A percentile compares a stretch with the other conserved stretches of the same genome.
phyloP scores from a whole-genome alignment of 1,140 invertebrate species.

The Drosophila sucinea region DNA sequence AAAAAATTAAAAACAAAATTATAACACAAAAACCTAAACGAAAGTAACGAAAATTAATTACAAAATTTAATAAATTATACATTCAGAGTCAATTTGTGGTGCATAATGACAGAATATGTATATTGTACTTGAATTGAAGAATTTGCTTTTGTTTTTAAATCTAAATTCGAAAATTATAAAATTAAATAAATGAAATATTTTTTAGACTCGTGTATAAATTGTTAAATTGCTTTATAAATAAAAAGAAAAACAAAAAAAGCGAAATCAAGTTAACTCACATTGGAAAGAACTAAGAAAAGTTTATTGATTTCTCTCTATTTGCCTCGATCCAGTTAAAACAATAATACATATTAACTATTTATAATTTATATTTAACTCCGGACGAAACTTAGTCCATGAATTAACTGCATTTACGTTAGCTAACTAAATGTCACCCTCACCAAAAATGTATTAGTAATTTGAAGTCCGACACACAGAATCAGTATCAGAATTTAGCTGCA shows the following conservation, averaged over 20 bases:
- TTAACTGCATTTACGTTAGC: conserved; percentile 18
- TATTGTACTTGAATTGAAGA: background rate
- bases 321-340: conserved; percentile 3
- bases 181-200: conserved; percentile 20
- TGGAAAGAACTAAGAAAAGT: background rate
- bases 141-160: conserved; percentile 3
- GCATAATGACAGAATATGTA: conserved; percentile 18
- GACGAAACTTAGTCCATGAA: background rate
- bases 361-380: conserved; percentile 10
- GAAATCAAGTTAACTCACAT: background rate
- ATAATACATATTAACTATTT: conserved; percentile 8
- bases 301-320: background rate
- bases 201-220: conserved; percentile 42
- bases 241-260: background rate
- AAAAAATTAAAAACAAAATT: conserved; percentile 1
- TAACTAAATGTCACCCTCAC: conserved; percentile 21
- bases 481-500: conserved; percentile 74
- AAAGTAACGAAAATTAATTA: conserved; percentile 28
- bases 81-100: conserved; percentile 66
- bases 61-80: conserved; percentile 42
- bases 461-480: conserved; percentile 39
- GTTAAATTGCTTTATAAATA: conserved; percentile 26
- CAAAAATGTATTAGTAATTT: conserved; percentile 7
- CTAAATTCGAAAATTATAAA: conserved; percentile 12
- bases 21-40: conserved; percentile 16